These are phyloP conservation scores for Staurois parvus DNA, from an alignment of 2,797 vertebrate species.

Conservation along the genomic window DNA sequence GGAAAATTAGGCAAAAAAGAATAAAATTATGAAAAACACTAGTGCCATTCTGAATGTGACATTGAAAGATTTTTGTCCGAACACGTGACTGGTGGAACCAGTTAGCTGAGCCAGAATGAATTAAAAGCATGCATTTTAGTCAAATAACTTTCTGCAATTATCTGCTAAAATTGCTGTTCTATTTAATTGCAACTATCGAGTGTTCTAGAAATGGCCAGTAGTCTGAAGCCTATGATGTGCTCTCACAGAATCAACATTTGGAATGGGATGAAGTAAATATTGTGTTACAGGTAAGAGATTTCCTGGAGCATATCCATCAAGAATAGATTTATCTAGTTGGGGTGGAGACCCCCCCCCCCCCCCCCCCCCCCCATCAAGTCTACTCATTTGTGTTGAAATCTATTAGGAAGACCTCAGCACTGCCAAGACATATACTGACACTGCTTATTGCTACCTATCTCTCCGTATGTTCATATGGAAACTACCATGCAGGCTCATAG, in stretches of 20 bases:
- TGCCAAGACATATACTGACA: too few species aligned
- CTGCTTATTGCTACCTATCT: too few species aligned
- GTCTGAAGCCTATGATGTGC: background rate
- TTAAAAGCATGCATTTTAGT: conserved; percentile 1
- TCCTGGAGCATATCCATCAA: background rate
- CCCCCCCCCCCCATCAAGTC: too few species aligned
- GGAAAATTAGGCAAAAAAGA: conserved; percentile 23
- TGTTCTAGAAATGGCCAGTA: conserved; percentile 4
- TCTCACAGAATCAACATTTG: background rate
- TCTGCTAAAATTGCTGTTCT: conserved; percentile 9
- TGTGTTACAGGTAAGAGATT: background rate
- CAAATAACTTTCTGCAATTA: conserved; percentile 34
- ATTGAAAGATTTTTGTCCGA: conserved; percentile 23
- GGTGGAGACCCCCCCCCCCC: too few species aligned
- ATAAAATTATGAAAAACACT: conserved; percentile 18
- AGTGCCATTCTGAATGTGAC: conserved; percentile 2
- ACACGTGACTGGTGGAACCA: background rate
- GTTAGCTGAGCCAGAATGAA: background rate
- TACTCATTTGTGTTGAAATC: too few species aligned
- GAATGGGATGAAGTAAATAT: background rate
- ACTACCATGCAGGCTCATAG: too few species aligned
- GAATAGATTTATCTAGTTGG: too few species aligned
- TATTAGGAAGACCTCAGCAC: too few species aligned
- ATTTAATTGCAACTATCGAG: background rate
- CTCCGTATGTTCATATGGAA: too few species aligned